These are phyloP conservation scores for Oncopeltus fasciatus DNA, from an alignment of 1,140 invertebrate genomes.

Conservation along the genomic window DNA sequence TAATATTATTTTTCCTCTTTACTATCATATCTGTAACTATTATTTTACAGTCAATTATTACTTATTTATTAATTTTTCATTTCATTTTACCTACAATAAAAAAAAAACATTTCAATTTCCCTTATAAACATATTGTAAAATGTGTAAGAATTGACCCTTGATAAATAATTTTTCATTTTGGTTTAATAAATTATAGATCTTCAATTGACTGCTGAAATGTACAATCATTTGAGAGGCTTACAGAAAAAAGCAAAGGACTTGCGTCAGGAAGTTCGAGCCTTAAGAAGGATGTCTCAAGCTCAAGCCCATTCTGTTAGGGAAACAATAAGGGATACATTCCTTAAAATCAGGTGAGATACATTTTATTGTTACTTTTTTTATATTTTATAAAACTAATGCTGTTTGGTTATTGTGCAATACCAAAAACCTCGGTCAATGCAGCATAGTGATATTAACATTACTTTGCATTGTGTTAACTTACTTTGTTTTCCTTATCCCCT, in stretches of 20 bases:
- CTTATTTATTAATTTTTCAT: too few species aligned
- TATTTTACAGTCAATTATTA: too few species aligned
- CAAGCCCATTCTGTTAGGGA: constrained; percentile 82
- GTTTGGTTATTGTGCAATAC: too few species aligned
- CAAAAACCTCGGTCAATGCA: too few species aligned
- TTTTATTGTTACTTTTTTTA: not conserved
- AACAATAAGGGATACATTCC: constrained; percentile 76
- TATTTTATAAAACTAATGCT: not conserved
- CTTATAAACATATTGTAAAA: not conserved
- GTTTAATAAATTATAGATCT: constrained; percentile 32
- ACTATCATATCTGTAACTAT: too few species aligned
- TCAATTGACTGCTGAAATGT: constrained; percentile 67
- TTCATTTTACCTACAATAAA: too few species aligned
- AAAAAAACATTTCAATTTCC: not conserved
- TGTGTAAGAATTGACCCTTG: not conserved
- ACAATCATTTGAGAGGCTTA: constrained; percentile 64
- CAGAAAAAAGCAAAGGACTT: constrained; percentile 84
- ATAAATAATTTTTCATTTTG: not conserved
- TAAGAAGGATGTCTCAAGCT: constrained; percentile 75
- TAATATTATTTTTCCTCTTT: too few species aligned
- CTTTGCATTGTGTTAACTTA: too few species aligned
- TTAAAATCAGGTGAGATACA: constrained; percentile 48
- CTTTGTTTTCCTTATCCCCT: constrained; percentile 17
- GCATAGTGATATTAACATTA: too few species aligned
- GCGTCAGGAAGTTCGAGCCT: constrained; percentile 69